Conservation (phyloP, 2,888 invertebrate genomes). For the Oscheius myriophilus region DNA sequence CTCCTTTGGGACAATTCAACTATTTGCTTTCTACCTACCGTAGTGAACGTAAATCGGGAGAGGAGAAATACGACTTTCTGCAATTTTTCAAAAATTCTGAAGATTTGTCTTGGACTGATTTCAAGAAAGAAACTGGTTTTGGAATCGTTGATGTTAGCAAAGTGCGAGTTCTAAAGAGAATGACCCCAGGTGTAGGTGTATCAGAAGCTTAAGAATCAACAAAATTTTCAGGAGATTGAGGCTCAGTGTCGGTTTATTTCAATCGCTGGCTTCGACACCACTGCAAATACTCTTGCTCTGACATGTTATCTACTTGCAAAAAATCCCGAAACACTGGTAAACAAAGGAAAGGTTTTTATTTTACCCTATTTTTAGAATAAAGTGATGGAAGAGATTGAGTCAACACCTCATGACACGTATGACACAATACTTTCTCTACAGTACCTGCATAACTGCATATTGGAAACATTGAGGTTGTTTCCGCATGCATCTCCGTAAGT, state of each 20-base stretch:
- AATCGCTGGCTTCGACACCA: slow-evolving; percentile 64
- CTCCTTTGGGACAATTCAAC: slow-evolving; percentile 12
- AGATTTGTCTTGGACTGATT: slow-evolving; percentile 13
- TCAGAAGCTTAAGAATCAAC: not conserved
- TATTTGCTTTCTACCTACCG: slow-evolving; percentile 14
- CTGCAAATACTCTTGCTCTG: slow-evolving; percentile 56
- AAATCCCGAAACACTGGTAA: slow-evolving; percentile 39
- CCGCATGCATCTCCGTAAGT: slow-evolving; percentile 63
- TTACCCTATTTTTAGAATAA: slow-evolving; percentile 13
- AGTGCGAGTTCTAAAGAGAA: slow-evolving; percentile 14
- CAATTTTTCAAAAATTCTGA: slow-evolving; percentile 33
- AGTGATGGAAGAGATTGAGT: slow-evolving; percentile 23
- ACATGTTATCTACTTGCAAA: slow-evolving; percentile 51
- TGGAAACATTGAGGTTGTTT: slow-evolving; percentile 54
- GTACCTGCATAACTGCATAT: slow-evolving; percentile 48
- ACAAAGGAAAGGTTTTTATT: not conserved
- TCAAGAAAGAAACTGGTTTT: slow-evolving; percentile 5
- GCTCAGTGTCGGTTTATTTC: slow-evolving; percentile 59
- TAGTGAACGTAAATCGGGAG: not conserved
- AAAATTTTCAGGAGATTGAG: slow-evolving; percentile 52
- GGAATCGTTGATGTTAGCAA: slow-evolving; percentile 27
- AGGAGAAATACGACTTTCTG: slow-evolving; percentile 25
- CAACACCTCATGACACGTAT: slow-evolving; percentile 10
- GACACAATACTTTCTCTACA: slow-evolving; percentile 29
- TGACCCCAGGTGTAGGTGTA: slow-evolving; percentile 29